phyloP scores from a whole-genome alignment of 2,888 invertebrate genomes.

The Aporophyla nigra region DNA sequence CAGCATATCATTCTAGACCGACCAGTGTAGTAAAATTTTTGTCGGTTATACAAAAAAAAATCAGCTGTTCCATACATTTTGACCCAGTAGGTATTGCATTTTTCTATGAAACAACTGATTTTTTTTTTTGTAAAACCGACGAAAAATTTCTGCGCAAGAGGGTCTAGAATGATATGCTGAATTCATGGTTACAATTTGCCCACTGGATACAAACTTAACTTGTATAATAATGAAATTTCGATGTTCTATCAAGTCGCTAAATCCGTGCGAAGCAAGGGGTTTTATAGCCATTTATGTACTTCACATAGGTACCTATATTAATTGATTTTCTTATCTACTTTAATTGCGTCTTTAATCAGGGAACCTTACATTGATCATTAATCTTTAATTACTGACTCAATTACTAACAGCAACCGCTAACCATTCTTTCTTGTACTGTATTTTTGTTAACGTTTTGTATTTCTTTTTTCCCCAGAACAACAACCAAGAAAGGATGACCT shows the following conservation, averaged over 20 bases:
- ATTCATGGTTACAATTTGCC: no score
- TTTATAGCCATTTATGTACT: not conserved
- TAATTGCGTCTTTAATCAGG: not conserved
- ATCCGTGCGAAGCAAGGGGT: not conserved
- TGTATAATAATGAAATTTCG: no score
- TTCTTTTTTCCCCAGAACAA: slow-evolving; percentile 46
- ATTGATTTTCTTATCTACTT: not conserved
- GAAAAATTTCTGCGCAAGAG: no score
- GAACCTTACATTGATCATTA: not conserved
- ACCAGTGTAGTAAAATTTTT: no score
- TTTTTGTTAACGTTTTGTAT: slow-evolving; percentile 1
- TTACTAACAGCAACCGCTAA: not conserved
- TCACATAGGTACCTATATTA: not conserved
- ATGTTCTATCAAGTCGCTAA: not conserved
- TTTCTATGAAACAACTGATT: no score
- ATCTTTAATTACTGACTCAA: not conserved
- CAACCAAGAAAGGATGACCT: slow-evolving; percentile 43
- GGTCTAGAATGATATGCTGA: no score
- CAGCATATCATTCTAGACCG: no score
- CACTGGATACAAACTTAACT: no score
- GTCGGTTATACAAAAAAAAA: no score
- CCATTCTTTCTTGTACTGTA: not conserved
- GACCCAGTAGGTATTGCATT: no score
- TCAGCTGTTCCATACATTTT: no score
- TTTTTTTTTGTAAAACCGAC: no score